Percentiles rank a stretch among this genome's conserved stretches.
Conservation (phyloP, 2,797 vertebrate species). For the Spea hammondii region DNA sequence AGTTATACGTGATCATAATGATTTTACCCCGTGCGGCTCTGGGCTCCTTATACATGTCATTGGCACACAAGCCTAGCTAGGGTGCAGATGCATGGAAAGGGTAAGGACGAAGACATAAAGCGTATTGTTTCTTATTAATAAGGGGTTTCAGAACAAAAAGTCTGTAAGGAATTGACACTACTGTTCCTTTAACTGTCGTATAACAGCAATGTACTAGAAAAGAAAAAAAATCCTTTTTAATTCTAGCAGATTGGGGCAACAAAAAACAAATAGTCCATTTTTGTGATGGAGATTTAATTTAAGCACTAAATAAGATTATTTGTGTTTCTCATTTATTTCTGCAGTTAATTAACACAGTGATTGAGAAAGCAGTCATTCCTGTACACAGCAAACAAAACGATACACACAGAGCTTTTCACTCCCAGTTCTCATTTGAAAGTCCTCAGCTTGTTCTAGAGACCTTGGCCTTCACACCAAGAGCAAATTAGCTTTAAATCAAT, state of each 20-base stretch:
- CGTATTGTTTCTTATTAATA: no score
- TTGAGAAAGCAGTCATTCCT: conserved; percentile 64
- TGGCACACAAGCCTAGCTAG: no score
- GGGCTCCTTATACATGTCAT: no score
- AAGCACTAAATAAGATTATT: conserved; percentile 61
- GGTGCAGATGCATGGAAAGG: no score
- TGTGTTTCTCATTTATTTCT: conserved; percentile 62
- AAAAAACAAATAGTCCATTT: conserved; percentile 56
- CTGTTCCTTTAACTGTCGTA: no score
- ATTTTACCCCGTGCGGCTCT: no score
- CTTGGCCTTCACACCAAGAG: conserved; percentile 77
- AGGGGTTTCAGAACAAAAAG: no score
- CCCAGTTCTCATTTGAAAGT: conserved; percentile 71
- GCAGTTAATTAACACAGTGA: conserved; percentile 65
- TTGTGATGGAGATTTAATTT: conserved; percentile 61
- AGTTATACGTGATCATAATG: no score
- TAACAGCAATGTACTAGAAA: background rate
- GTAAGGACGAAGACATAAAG: no score
- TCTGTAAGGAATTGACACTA: no score
- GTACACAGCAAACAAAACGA: conserved; percentile 65
- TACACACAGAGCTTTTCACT: conserved; percentile 71
- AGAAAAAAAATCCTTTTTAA: conserved; percentile 55
- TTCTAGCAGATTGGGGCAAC: conserved; percentile 58
- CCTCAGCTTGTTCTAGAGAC: conserved; percentile 71
- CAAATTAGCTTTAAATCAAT: conserved; percentile 82